Base-by-base conservation (phyloP, 2,113 vertebrate species). In the Ciconia boyciana region DNA sequence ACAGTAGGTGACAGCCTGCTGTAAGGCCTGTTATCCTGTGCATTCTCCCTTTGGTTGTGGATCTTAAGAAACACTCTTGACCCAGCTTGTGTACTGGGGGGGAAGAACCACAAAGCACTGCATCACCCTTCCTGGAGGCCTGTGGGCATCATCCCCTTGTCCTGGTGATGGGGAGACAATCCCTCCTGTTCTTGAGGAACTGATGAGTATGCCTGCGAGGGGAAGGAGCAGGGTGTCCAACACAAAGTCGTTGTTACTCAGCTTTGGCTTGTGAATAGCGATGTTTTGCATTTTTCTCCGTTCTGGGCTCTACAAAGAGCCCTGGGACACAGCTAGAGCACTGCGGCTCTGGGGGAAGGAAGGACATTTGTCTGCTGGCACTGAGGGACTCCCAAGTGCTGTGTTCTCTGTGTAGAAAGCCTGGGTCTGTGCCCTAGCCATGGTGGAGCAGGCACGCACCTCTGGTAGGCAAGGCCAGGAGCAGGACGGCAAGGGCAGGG, bases 361-460 rank as follows among this genome's bases (percentile, higher is more conserved):
- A 39, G 51, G 24, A 41, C 7, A 3, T 46, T 70, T 1, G 5
- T 76, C 17, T 81, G 15, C 9, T 60, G 44, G 15, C 12, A 8
- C 16, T 52, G 39, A 54, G 49, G 26, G 22, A 29, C 49, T 76
- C 51, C 24, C 0, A 0, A 41, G 58, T 51, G 58, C 52, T 19
- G 4, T 3, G 7, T 36, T 87, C 39, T 39, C 18, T 26, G 29
- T 1, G 1, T 48, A 5, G 70, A 58, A 71, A n/a, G 49, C 21
- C 31, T 5, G 8, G 43, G 76, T 13, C 34, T 26, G 7, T 70
- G 34, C 21, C 31, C 2, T 6, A 21, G n/a, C 16, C 5, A 1
- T 0, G 0, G 49, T 26, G 18, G 31, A 81, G 77, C 49, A 16
- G 39, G 18, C 11, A 2, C 0, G 1, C 4, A 1, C 13, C 46